Evolutionary conservation across 2,113 vertebrate genomes (phyloP).

Genomic region (Amphiprion ocellaris): DNA sequence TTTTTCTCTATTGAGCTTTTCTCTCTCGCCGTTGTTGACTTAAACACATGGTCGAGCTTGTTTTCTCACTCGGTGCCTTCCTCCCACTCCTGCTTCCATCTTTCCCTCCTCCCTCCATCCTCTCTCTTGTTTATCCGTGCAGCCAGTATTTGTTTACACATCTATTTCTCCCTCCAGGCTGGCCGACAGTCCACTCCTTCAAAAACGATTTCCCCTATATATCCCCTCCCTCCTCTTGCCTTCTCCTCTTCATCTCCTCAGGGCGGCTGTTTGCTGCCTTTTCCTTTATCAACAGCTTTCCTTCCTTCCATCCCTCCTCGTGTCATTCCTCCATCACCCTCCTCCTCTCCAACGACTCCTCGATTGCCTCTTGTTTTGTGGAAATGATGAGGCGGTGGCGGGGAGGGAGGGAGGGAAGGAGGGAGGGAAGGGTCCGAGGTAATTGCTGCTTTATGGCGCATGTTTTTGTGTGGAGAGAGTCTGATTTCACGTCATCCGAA

Average conservation of each 20-base stretch:
- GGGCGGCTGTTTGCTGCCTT: constrained; percentile 50
- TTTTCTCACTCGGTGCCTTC: constrained; percentile 74
- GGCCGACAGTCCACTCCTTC: constrained; percentile 68
- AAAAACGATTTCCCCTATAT: constrained; percentile 70
- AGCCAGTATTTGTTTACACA: constrained; percentile 78
- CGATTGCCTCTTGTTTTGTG: constrained; percentile 57
- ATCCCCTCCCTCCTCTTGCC: constrained; percentile 39
- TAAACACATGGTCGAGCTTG: constrained; percentile 80
- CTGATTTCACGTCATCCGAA: background rate
- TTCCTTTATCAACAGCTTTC: constrained; percentile 62
- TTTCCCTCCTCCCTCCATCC: constrained; percentile 42
- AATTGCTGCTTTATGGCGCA: constrained; percentile 68
- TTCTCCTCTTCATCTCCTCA: constrained; percentile 54
- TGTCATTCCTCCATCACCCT: constrained; percentile 51
- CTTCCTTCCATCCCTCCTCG: constrained; percentile 43
- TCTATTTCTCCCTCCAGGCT: constrained; percentile 70
- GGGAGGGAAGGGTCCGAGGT: constrained; percentile 44
- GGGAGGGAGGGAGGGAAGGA: constrained; percentile 39
- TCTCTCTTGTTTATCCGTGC: constrained; percentile 64
- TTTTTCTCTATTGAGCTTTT: constrained; percentile 72
- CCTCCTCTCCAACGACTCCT: constrained; percentile 49
- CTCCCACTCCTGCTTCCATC: constrained; percentile 68
- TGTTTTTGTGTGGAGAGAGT: constrained; percentile 41
- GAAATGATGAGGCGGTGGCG: constrained; percentile 51
- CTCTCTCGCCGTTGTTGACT: constrained; percentile 75